Evolutionary conservation across 2,113 vertebrate species (phyloP), one percentile per base, ranked within the genome.

Genomic region (Maccullochella peelii): DNA sequence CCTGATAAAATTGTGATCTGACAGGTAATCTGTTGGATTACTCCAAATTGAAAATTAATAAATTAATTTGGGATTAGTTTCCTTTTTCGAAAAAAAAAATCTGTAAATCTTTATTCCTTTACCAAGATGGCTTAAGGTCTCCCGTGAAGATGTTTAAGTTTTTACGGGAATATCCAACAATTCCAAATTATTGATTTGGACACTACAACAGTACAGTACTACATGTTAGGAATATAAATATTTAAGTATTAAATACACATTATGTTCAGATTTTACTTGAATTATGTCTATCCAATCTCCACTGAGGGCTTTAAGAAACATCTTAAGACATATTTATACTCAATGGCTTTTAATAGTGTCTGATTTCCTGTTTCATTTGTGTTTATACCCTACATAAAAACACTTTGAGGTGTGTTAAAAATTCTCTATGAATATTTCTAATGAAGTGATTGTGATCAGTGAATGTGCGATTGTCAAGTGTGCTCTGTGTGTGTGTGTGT

Each of bases 1-100:
- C 42, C 50, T 57, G 67, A 38, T 59, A 47, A 38, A 67, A 55
- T 1, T 81, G 10, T 52, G 75, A 75, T 21, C 25, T 47, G 14
- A 44, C 40, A 69, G 14, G 67, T 44, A 47, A 72, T 84, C 18
- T 85, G 36, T 15, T 58, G 40, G 44, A 68, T 76, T 76, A 40
- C 20, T 77, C 36, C 25, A 58, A 69, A 72, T 4, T 63, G 57
- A 11, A 78, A 70, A 62, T 76, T 1, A 57, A 68, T 66, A 16
- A 55, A 1, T n/a, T 16, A 36, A 55, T 72, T 69, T 42, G 57
- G 8, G 23, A 69, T 80, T 66, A 52, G 12, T 33, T 78, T 65
- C 18, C 30, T 23, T 40, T 65, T 8, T 52, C 2, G 27, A 25
- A 58, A 27, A 58, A 18, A 55, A 18, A 30, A 67, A 63, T 23